Percentiles rank a stretch among this genome's conserved stretches.
phyloP scores from a whole-genome alignment of 2,113 vertebrate species.

The Clarias gariepinus region DNA sequence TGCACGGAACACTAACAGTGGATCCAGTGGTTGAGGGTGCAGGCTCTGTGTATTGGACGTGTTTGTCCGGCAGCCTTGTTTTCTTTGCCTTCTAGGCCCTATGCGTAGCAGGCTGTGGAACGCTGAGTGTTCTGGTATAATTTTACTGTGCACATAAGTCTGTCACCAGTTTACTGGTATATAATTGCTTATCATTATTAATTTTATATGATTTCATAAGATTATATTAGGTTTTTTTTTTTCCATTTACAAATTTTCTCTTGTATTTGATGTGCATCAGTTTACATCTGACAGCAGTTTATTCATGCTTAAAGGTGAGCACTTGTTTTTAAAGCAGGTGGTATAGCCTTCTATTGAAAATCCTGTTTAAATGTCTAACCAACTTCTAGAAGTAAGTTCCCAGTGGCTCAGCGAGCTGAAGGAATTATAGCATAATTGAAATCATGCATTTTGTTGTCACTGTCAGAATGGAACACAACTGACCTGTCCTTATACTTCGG shows the following conservation, averaged over 20 bases:
- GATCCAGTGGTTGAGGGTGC: no score
- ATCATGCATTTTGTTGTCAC: slow-evolving; percentile 70
- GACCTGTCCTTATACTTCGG: slow-evolving; percentile 62
- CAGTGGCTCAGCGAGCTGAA: background rate
- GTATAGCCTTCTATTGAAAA: background rate
- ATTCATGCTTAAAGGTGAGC: background rate
- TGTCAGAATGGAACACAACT: slow-evolving; percentile 58
- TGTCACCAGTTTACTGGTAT: no score
- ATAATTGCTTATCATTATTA: no score
- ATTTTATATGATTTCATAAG: background rate
- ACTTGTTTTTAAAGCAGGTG: background rate
- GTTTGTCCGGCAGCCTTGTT: no score
- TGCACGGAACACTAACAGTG: no score
- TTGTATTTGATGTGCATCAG: no score
- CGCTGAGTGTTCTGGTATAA: no score
- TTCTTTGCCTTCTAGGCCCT: no score
- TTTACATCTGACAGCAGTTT: background rate
- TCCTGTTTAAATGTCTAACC: background rate
- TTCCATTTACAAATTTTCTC: background rate
- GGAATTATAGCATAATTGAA: slow-evolving; percentile 70
- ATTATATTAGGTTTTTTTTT: background rate
- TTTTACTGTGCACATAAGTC: no score
- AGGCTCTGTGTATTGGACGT: no score
- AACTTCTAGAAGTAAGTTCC: background rate
- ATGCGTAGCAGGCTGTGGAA: no score